phyloP scores from a whole-genome alignment of 2,113 vertebrate genomes.

The Rhadina sibilatrix region DNA sequence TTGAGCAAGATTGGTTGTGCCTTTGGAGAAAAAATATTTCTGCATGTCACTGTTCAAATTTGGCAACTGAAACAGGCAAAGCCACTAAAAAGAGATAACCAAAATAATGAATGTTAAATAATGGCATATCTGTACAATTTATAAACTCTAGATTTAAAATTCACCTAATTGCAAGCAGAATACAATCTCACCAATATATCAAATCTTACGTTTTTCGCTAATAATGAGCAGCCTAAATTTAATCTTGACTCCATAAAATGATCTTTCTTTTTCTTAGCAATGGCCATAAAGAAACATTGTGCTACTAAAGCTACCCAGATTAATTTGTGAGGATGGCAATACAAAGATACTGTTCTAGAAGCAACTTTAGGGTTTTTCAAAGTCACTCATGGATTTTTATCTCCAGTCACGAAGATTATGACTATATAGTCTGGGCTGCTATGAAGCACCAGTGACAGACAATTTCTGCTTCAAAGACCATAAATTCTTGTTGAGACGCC shows the following conservation, averaged over 20 bases:
- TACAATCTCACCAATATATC: not conserved
- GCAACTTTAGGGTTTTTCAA: not conserved
- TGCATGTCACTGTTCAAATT: not conserved
- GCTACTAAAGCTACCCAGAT: not conserved
- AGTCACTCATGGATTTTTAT: not conserved
- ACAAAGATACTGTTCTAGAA: not conserved
- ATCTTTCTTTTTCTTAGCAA: not conserved
- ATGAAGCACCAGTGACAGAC: not conserved
- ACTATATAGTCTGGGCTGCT: not conserved
- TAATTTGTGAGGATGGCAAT: not conserved
- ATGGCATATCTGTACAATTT: not conserved
- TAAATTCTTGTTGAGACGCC: not conserved
- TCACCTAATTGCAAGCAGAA: not conserved
- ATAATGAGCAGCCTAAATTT: not conserved
- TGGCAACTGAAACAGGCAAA: not conserved
- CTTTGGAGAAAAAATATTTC: not conserved
- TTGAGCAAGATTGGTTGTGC: not conserved
- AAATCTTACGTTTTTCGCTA: not conserved
- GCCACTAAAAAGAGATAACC: not conserved
- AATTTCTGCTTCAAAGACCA: not conserved
- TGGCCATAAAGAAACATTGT: not conserved
- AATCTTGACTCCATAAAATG: not conserved
- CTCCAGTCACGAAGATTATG: not conserved
- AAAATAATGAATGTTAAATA: not conserved
- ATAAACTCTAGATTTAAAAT: not conserved